Evolutionary conservation across 2,797 vertebrate genomes (phyloP).

Genomic region (Monodelphis domestica): DNA sequence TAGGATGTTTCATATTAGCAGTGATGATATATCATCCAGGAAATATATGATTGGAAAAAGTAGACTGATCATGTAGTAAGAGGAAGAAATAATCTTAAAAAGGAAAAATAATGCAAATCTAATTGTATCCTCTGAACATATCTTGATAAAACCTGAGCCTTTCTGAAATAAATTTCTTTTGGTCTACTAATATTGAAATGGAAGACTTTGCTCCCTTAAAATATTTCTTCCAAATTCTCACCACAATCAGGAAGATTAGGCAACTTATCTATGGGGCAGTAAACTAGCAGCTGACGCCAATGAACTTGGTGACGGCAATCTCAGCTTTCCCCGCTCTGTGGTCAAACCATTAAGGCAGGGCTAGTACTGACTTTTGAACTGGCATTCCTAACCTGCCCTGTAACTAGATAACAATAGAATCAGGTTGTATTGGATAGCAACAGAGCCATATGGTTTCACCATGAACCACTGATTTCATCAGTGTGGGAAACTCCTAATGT

Average conservation of each 20-base stretch:
- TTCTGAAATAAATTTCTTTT: neutral
- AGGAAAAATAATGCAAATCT: neutral
- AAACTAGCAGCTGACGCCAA: neutral
- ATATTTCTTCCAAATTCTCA: neutral
- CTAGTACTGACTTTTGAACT: neutral
- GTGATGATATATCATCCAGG: neutral
- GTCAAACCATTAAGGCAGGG: neutral
- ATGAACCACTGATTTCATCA: neutral
- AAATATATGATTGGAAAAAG: neutral
- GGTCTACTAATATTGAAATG: neutral
- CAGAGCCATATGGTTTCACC: neutral
- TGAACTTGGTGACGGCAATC: neutral
- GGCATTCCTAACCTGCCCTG: neutral
- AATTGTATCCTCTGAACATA: neutral
- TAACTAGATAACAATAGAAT: neutral
- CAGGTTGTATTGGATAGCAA: neutral
- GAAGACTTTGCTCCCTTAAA: neutral
- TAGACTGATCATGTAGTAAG: neutral
- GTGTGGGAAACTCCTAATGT: neutral
- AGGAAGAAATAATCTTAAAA: neutral
- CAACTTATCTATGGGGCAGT: neutral
- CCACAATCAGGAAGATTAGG: neutral
- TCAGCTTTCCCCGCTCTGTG: neutral
- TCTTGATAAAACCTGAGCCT: neutral
- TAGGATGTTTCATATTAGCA: neutral